These are phyloP conservation scores for Globia sparganii DNA, from an alignment of 2,888 invertebrate genomes.

Conservation along the genomic window DNA sequence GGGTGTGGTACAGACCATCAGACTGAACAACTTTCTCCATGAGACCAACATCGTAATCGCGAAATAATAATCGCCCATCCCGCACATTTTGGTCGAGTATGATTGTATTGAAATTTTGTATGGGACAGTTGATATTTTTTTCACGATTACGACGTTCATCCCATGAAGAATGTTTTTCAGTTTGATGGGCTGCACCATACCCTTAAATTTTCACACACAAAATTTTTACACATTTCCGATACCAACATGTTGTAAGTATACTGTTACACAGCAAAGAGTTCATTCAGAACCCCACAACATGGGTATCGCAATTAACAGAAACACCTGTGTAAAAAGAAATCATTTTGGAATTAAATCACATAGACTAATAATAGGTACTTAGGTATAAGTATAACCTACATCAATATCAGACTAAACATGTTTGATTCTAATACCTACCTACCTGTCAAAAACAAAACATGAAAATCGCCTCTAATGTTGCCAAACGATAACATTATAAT, in stretches of 20 bases:
- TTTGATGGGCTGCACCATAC: background rate
- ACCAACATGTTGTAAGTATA: no score
- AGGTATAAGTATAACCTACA: background rate
- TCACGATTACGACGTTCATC: background rate
- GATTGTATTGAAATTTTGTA: background rate
- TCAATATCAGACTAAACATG: constrained; percentile 3
- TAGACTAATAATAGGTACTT: background rate
- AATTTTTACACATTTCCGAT: background rate
- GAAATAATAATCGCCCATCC: background rate
- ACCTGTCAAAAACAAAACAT: constrained; percentile 11
- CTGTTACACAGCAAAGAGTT: constrained; percentile 14
- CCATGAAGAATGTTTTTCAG: background rate
- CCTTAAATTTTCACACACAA: background rate
- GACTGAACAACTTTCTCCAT: background rate
- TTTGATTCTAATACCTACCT: background rate
- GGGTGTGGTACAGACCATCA: background rate
- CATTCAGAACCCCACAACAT: background rate
- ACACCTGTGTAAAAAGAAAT: background rate
- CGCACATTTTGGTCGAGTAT: background rate
- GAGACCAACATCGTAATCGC: background rate
- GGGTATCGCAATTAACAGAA: background rate
- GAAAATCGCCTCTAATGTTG: background rate
- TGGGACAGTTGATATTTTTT: background rate
- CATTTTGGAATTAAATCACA: background rate
- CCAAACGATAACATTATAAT: constrained; percentile 21